phyloP scores from a whole-genome alignment of 2,113 vertebrate species.

The Gymnogyps californianus region DNA sequence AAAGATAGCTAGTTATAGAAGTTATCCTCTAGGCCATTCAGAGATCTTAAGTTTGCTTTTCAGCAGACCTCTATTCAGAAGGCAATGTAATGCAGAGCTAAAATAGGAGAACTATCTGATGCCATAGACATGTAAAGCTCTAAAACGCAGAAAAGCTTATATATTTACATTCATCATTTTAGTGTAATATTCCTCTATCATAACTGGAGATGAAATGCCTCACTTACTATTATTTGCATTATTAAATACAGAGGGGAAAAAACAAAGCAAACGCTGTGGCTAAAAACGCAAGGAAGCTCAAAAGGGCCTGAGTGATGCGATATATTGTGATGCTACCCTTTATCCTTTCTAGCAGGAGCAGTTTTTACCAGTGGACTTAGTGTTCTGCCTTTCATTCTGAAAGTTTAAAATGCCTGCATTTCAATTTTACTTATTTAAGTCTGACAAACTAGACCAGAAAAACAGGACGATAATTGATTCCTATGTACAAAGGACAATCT shows the following conservation, averaged over 20 bases:
- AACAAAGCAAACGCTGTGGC: not conserved
- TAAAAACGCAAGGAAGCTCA: not conserved
- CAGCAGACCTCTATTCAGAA: not conserved
- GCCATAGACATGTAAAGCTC: not conserved
- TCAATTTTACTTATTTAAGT: not conserved
- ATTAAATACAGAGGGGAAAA: not conserved
- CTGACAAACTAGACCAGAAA: not conserved
- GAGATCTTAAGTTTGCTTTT: not conserved
- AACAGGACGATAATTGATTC: not conserved
- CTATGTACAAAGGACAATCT: not conserved
- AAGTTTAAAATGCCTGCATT: not conserved
- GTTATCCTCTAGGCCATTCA: not conserved
- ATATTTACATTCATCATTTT: not conserved
- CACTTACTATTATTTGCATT: not conserved
- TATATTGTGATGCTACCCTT: not conserved
- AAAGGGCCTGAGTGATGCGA: not conserved
- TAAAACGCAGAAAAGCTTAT: not conserved
- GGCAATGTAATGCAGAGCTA: not conserved
- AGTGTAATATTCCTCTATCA: not conserved
- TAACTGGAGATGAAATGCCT: not conserved
- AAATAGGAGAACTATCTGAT: not conserved
- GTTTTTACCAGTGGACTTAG: not conserved
- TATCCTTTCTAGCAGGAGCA: not conserved
- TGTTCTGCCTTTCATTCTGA: not conserved
- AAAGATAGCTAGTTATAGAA: not conserved